A percentile compares a stretch with the other conserved stretches of the same genome.
Evolutionary conservation across 1,140 invertebrate species (phyloP).

Genomic region (Drosophila erecta): DNA sequence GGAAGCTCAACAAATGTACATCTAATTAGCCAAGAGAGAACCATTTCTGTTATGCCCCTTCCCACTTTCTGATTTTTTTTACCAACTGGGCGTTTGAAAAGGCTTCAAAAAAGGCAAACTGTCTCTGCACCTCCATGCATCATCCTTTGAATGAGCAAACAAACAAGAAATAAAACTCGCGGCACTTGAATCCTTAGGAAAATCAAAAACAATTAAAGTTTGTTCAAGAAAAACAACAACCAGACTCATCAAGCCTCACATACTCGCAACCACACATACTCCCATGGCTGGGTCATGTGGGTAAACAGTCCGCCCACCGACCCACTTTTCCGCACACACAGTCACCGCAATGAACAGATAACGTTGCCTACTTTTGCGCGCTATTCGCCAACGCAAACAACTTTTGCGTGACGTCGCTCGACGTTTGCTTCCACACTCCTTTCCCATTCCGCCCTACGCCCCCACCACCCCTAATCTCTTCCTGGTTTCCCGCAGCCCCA

Average conservation of each 20-base stretch:
- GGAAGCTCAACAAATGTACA: slow-evolving; percentile 75
- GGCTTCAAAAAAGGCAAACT: slow-evolving; percentile 60
- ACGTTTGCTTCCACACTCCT: slow-evolving; percentile 24
- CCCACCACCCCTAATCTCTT: neutral
- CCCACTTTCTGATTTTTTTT: slow-evolving; percentile 42
- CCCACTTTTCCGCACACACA: neutral
- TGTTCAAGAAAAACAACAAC: slow-evolving; percentile 81
- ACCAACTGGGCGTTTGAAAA: slow-evolving; percentile 56
- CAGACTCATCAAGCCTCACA: slow-evolving; percentile 65
- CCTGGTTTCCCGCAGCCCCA: slow-evolving; percentile 17
- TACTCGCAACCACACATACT: slow-evolving; percentile 20
- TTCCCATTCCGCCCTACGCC: neutral
- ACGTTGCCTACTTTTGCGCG: slow-evolving; percentile 79
- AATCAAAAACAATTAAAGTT: slow-evolving; percentile 83
- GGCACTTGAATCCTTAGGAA: slow-evolving; percentile 78
- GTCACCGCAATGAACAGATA: slow-evolving; percentile 55
- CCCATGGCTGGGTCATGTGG: slow-evolving; percentile 43
- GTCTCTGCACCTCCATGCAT: slow-evolving; percentile 1
- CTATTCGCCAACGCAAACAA: slow-evolving; percentile 77
- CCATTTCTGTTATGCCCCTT: slow-evolving; percentile 21
- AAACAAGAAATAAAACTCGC: slow-evolving; percentile 55
- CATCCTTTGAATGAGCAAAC: slow-evolving; percentile 28
- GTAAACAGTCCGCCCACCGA: slow-evolving; percentile 49
- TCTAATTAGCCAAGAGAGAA: slow-evolving; percentile 68
- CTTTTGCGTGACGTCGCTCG: slow-evolving; percentile 73